Base-by-base conservation (phyloP, 2,113 vertebrate genomes). In the Myiopsitta monachus region DNA sequence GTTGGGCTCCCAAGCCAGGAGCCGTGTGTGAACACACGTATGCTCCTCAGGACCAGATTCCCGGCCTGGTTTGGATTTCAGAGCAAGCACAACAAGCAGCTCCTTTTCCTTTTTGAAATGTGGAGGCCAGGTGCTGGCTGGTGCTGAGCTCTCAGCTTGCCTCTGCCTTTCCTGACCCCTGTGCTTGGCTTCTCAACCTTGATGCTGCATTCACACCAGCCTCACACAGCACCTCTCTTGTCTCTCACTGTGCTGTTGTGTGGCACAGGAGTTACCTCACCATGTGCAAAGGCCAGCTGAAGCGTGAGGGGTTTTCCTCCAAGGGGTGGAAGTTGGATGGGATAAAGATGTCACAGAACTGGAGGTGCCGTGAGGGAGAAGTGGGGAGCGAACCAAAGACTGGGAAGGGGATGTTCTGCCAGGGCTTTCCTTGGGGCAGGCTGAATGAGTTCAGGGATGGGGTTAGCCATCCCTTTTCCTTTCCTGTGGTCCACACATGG, bases 111-210 rank as follows among this genome's bases (percentile, higher is more conserved):
- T 46, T 22, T 63, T 7, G 9, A 90, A 55, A 38, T 82, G 61
- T 83, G 75, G 72, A 62, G 87, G 46, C n/a, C 54, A 36, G 64
- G 78, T 72, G 79, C 75, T 0, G 7, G 72, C 22, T 61, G 22
- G 28, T 4, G 39, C 80, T 81, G 91, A 68, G 77, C 69, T 78
- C 41, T 75, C 64, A 54, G 80, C 80, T 74, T 6, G 4, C 8
- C 51, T 81, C 55, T 96, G 78, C 77, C 27, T 79, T 66, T 90
- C 51, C 75, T 82, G 66, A 61, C 47, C 47, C 43, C 36, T 33
- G 33, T 66, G 90, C 86, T 92, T 92, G 94, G 73, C 68, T 88
- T 91, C 89, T 54, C 95, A 87, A 31, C 81, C 81, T 33, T 62
- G 83, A 69, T 57, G 0, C 51, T 11, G 36, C 59, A 3, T 23